Percentiles rank a stretch among this genome's conserved stretches.
Conservation (phyloP, 2,888 invertebrate genomes). For the Unio delphinus region DNA sequence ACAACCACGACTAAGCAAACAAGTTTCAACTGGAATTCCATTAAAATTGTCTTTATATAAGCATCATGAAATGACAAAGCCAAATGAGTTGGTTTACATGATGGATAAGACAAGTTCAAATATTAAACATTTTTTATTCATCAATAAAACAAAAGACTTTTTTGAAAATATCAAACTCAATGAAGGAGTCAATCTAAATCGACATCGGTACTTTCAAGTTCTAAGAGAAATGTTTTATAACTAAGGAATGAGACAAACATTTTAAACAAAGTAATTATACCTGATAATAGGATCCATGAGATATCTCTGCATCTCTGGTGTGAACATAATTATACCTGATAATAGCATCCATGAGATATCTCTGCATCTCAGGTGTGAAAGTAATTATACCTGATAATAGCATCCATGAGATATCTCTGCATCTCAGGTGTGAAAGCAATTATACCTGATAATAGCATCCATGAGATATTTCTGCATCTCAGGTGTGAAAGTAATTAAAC, state of each 20-base stretch:
- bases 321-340: slow-evolving; percentile 78
- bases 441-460: slow-evolving; percentile 91
- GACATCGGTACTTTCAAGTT: too few relatives aligned
- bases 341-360: slow-evolving; percentile 94
- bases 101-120: too few relatives aligned
- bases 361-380: slow-evolving; percentile 83
- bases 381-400: slow-evolving; percentile 84
- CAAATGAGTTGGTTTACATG: too few relatives aligned
- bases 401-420: slow-evolving; percentile 94
- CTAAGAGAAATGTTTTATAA: too few relatives aligned
- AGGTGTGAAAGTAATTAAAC: slow-evolving; percentile 74
- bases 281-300: slow-evolving; percentile 95
- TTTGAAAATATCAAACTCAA: too few relatives aligned
- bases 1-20: too few relatives aligned
- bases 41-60: too few relatives aligned
- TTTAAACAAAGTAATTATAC: slow-evolving; percentile 71
- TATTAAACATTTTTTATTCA: too few relatives aligned
- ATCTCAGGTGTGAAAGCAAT: slow-evolving; percentile 77
- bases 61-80: too few relatives aligned
- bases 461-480: slow-evolving; percentile 95
- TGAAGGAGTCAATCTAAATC: too few relatives aligned
- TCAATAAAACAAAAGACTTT: too few relatives aligned
- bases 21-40: too few relatives aligned
- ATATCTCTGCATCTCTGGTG: slow-evolving; percentile 89
- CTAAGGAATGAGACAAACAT: not conserved